These are phyloP conservation scores for Gadus macrocephalus DNA, from an alignment of 2,113 vertebrate species.

Conservation along the genomic window DNA sequence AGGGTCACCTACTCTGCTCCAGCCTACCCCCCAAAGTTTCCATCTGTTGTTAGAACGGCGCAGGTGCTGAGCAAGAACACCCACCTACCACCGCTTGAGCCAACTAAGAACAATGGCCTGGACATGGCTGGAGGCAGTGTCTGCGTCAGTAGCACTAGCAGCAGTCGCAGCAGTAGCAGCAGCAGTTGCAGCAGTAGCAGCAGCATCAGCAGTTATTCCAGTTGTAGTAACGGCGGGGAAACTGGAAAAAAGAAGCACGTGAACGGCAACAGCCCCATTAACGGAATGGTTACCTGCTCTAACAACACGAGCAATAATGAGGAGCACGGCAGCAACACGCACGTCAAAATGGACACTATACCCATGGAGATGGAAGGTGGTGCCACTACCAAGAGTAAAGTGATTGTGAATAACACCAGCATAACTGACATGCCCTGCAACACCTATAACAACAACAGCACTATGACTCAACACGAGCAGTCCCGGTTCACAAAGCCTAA, in stretches of 20 bases:
- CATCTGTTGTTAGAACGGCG: conserved; percentile 58
- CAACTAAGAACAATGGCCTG: conserved; percentile 58
- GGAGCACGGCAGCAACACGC: conserved; percentile 51
- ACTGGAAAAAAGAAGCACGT: conserved; percentile 34
- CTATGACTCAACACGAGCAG: conserved; percentile 38
- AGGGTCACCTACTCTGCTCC: conserved; percentile 78
- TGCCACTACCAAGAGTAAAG: conserved; percentile 52
- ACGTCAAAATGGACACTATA: conserved; percentile 38
- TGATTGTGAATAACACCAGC: conserved; percentile 65
- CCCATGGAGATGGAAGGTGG: conserved; percentile 33
- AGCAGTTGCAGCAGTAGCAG: conserved; percentile 65
- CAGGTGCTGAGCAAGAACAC: conserved; percentile 65
- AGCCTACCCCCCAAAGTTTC: conserved; percentile 72
- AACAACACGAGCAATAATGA: conserved; percentile 62
- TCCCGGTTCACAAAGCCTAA: conserved; percentile 13
- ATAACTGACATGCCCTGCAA: conserved; percentile 53
- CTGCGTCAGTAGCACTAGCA: conserved; percentile 61
- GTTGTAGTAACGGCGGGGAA: conserved; percentile 59
- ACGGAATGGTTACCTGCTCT: conserved; percentile 45
- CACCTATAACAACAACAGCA: conserved; percentile 46
- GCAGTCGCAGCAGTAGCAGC: conserved; percentile 63
- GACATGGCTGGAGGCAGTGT: conserved; percentile 55
- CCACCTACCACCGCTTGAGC: conserved; percentile 56
- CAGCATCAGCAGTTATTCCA: conserved; percentile 64
- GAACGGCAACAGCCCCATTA: conserved; percentile 37